Conservation (phyloP, 2,888 invertebrate genomes). For the Hypolimnas misippus region DNA sequence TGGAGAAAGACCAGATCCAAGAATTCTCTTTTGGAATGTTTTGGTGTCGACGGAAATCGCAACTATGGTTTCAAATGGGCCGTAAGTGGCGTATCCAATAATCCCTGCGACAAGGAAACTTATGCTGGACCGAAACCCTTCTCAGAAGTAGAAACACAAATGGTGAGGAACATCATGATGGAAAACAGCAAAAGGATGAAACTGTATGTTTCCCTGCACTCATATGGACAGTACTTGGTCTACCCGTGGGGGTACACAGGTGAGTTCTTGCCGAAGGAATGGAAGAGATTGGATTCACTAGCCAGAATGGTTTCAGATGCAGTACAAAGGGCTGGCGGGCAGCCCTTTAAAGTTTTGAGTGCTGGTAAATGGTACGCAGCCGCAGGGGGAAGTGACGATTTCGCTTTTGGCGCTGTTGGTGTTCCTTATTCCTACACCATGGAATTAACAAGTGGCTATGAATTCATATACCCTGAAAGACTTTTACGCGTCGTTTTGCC, state of each 20-base stretch:
- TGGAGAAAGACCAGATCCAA: conserved; percentile 86
- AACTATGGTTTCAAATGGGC: conserved; percentile 89
- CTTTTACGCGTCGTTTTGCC: conserved; percentile 59
- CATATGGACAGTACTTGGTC: conserved; percentile 86
- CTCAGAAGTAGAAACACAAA: conserved; percentile 85
- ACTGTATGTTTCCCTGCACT: conserved; percentile 87
- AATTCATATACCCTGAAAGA: conserved; percentile 87
- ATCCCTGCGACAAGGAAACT: conserved; percentile 83
- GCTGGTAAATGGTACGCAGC: conserved; percentile 84
- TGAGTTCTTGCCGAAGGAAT: conserved; percentile 73
- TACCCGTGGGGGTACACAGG: conserved; percentile 86
- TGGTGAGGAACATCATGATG: conserved; percentile 82
- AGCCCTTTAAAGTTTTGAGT: conserved; percentile 72
- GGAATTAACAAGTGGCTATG: conserved; percentile 82
- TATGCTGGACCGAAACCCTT: conserved; percentile 85
- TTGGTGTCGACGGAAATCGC: conserved; percentile 87
- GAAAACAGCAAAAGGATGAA: conserved; percentile 78
- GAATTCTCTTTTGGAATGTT: conserved; percentile 62
- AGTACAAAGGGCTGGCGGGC: conserved; percentile 70
- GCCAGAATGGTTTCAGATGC: conserved; percentile 69
- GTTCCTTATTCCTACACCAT: conserved; percentile 84
- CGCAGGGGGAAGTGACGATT: conserved; percentile 86
- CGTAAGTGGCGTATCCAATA: conserved; percentile 85
- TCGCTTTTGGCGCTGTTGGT: conserved; percentile 80
- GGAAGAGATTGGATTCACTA: conserved; percentile 71